Conservation (phyloP, 2,113 vertebrate genomes). For the Psilopsiagon aymara region DNA sequence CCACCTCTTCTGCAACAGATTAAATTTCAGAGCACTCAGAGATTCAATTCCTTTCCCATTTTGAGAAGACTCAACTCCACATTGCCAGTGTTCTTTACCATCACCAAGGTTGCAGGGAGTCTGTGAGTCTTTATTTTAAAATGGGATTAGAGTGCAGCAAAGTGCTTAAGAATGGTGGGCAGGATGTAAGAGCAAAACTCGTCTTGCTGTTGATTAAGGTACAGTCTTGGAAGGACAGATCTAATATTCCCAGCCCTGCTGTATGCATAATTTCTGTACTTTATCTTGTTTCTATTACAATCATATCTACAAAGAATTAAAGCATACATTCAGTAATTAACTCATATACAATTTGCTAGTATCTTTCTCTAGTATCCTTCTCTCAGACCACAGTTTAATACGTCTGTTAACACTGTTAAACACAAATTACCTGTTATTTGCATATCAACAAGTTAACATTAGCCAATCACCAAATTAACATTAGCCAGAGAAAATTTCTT, state of each 20-base stretch:
- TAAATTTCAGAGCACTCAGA: background rate
- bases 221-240: background rate
- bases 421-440: background rate
- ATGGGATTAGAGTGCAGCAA: background rate
- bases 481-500: background rate
- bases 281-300: background rate
- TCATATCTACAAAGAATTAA: background rate
- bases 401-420: background rate
- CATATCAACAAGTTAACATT: background rate
- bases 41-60: background rate
- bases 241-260: background rate
- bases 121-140: background rate
- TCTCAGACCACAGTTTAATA: background rate
- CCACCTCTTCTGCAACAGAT: background rate
- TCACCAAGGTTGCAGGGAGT: background rate
- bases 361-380: background rate
- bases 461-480: background rate
- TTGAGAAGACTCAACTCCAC: background rate
- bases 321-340: background rate
- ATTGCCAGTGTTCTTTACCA: background rate
- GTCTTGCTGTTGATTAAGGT: background rate
- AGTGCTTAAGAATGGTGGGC: background rate
- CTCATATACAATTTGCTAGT: background rate
- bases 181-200: background rate
- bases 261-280: background rate